These are phyloP conservation scores for Dufourea novaeangliae DNA, from an alignment of 1,140 invertebrate genomes.

Conservation along the genomic window DNA sequence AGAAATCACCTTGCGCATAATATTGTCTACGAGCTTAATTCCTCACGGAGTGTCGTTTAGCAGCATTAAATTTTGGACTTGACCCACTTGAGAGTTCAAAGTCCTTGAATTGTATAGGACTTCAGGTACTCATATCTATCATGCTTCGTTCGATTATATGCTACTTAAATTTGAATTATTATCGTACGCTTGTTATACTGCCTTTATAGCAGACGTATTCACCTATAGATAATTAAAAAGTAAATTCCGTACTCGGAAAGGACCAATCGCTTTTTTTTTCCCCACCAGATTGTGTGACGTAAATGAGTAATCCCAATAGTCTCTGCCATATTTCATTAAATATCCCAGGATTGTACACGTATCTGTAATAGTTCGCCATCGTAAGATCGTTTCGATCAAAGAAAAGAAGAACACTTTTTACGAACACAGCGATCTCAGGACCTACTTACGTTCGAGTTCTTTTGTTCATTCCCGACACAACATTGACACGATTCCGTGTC, in stretches of 20 bases:
- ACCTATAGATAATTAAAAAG: too few relatives aligned
- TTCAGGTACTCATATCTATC: slow-evolving; percentile 14
- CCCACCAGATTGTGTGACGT: too few relatives aligned
- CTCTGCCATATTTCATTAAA: not conserved
- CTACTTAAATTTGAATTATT: too few relatives aligned
- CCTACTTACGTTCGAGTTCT: slow-evolving; percentile 30
- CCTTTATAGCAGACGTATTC: too few relatives aligned
- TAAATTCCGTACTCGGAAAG: too few relatives aligned
- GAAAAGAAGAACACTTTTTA: slow-evolving; percentile 25
- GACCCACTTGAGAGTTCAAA: slow-evolving; percentile 24
- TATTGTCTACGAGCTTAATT: slow-evolving; percentile 39
- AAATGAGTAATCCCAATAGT: not conserved
- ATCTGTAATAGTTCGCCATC: too few relatives aligned
- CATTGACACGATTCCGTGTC: slow-evolving; percentile 32
- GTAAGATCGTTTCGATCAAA: not conserved
- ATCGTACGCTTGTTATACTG: too few relatives aligned
- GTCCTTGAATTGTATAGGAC: slow-evolving; percentile 33
- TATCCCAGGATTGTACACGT: not conserved
- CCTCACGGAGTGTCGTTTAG: slow-evolving; percentile 37
- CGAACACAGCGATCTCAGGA: slow-evolving; percentile 17
- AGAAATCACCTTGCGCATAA: slow-evolving; percentile 35
- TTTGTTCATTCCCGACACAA: slow-evolving; percentile 13
- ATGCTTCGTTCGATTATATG: not conserved
- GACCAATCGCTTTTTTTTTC: too few relatives aligned
- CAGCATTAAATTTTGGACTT: slow-evolving; percentile 46